Evolutionary conservation across 1,140 invertebrate genomes (phyloP).

Genomic region (Vanessa tameamea): DNA sequence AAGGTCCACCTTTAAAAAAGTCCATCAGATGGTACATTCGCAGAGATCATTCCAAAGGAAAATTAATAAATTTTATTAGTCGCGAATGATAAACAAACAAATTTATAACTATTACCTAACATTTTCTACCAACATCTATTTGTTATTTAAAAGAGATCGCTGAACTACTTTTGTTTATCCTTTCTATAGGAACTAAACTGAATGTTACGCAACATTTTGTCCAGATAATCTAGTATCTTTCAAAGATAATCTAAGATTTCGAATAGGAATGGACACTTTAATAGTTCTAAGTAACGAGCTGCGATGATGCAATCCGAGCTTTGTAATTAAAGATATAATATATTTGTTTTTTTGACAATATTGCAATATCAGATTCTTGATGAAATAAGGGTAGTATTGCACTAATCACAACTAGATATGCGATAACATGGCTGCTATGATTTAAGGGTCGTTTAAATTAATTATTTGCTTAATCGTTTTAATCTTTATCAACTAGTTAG

Average conservation of each 20-base stretch:
- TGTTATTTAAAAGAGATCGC: slow-evolving; percentile 30
- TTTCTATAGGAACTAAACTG: slow-evolving; percentile 29
- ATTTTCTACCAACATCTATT: not conserved
- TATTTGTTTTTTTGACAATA: slow-evolving; percentile 3
- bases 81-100: not conserved
- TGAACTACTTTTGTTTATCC: slow-evolving; percentile 39
- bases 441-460: too few relatives aligned
- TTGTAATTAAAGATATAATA: not conserved
- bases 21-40: too few relatives aligned
- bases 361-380: not conserved
- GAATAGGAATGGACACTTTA: slow-evolving; percentile 33
- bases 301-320: slow-evolving; percentile 24
- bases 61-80: not conserved
- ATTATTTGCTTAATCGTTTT: too few relatives aligned
- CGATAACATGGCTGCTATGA: too few relatives aligned
- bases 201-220: slow-evolving; percentile 27
- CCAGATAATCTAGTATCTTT: slow-evolving; percentile 30
- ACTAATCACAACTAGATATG: not conserved
- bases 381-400: not conserved
- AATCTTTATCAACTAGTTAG: too few relatives aligned
- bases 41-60: too few relatives aligned
- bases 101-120: not conserved
- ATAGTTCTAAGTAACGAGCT: slow-evolving; percentile 34
- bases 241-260: slow-evolving; percentile 37
- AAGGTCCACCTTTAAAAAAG: too few relatives aligned